Percentiles rank a stretch among this genome's conserved stretches.
Conservation (phyloP, 2,888 invertebrate genomes). For the Muscina levida region DNA sequence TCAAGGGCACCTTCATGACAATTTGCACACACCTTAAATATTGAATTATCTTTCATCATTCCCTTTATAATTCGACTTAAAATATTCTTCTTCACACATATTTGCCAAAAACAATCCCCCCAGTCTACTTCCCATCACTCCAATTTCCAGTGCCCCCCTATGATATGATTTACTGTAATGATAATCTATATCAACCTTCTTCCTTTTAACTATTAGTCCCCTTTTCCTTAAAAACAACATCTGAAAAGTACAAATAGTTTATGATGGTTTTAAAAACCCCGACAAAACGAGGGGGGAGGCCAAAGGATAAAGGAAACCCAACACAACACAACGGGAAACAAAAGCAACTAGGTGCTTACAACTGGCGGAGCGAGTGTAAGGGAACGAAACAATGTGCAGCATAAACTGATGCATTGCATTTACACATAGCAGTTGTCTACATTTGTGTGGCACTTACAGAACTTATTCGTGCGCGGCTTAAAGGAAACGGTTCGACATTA, state of each 20-base stretch:
- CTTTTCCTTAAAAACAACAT: not conserved
- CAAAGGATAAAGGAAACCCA: not conserved
- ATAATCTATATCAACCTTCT: constrained; percentile 6
- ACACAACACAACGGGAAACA: not conserved
- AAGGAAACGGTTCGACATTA: constrained; percentile 17
- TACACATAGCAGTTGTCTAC: not conserved
- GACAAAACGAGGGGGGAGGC: not conserved
- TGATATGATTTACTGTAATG: constrained; percentile 1
- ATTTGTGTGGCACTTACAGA: constrained; percentile 17
- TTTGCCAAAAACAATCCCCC: too few species aligned
- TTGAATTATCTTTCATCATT: too few species aligned
- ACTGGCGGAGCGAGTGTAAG: not conserved
- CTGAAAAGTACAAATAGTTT: constrained; percentile 11
- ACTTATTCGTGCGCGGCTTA: not conserved
- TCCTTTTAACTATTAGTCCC: not conserved
- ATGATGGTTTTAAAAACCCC: not conserved
- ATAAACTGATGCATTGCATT: not conserved
- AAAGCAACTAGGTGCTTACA: not conserved
- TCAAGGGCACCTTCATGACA: too few species aligned
- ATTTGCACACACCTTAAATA: too few species aligned
- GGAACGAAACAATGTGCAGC: not conserved
- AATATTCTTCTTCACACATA: too few species aligned
- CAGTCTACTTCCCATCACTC: not conserved
- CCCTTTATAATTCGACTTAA: too few species aligned
- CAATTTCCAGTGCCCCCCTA: not conserved